Evolutionary conservation across 2,797 vertebrate species (phyloP), one percentile per base, ranked within the genome.

Genomic region (Pipistrellus pipistrellus): DNA sequence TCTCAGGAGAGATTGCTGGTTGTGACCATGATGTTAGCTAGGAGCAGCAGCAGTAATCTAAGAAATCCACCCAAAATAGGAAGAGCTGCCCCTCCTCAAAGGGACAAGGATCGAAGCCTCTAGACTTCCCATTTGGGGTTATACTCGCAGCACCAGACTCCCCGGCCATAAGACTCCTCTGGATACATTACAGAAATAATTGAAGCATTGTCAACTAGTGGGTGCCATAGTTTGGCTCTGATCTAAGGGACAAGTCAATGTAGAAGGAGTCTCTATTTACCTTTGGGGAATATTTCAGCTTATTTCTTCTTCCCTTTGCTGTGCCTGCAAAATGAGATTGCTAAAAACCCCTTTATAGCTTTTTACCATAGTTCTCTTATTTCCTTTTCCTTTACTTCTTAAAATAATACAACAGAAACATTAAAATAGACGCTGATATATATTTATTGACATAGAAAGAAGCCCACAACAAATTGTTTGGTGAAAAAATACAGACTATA

Each of bases 401-500:
- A 82, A 93, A 95, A 82, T 73, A 80, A 59, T 78, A 75, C 38
- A 72, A 88, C 68, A 86, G 66, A 97, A 71, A 87, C 88, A 78
- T 69, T 81, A 89, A 93, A 84, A 44, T 91, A 91, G 77, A 93
- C 91, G 86, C 80, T 93, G 86, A 55, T 96, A 92, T 53, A 88
- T 82, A 76, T 94, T 95, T 97, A 96, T 91, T 97, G 87, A 90
- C 87, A 95, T 89, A 94, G 86, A 96, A 96, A 96, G 78, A 86
- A 96, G 93, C 62, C 53, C 81, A 97, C 86, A 82, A 95, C 84
- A 91, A n/a, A 90, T 82, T 44, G 14, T 83, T 91, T 88, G 64
- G 76, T 96, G 95, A 91, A 97, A 97, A 97, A 97, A 96, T 96
- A 97, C 96, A 95, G 82, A 91, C 85, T 95, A 95, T 95, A 96